phyloP scores from a whole-genome alignment of 2,113 vertebrate species.

The Caretta caretta region DNA sequence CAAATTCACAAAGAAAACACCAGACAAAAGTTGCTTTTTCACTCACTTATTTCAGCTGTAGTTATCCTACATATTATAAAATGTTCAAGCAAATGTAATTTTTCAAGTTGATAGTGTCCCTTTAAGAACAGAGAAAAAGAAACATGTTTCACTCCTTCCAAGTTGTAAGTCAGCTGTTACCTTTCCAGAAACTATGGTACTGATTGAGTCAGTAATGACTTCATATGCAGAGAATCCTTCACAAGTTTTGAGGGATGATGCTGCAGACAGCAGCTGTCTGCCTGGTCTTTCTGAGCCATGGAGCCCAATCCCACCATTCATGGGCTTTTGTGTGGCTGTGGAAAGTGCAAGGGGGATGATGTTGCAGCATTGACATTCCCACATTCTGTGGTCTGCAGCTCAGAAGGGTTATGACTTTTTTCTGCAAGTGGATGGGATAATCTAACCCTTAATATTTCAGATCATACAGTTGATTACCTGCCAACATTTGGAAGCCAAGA shows the following conservation, averaged over 20 bases:
- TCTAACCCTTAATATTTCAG: neutral
- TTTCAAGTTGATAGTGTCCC: neutral
- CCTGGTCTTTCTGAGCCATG: neutral
- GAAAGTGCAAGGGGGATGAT: neutral
- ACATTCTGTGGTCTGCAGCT: neutral
- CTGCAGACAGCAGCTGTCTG: neutral
- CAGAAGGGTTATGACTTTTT: neutral
- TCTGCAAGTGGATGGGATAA: fast-evolving
- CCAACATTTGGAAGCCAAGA: neutral
- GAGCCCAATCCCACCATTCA: neutral
- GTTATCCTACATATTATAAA: neutral
- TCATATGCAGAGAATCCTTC: neutral
- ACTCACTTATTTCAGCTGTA: neutral
- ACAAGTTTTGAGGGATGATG: neutral
- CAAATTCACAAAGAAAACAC: neutral
- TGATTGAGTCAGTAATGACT: neutral
- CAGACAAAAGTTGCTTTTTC: neutral
- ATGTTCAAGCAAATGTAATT: neutral
- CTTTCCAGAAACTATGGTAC: neutral
- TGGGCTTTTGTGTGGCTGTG: neutral
- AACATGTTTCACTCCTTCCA: neutral
- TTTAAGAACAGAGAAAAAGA: neutral
- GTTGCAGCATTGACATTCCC: neutral
- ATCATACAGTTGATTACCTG: fast-evolving
- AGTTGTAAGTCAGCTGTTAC: neutral